These are phyloP conservation scores for Pyrrhosoma nymphula DNA, from an alignment of 2,888 invertebrate species.

Conservation along the genomic window DNA sequence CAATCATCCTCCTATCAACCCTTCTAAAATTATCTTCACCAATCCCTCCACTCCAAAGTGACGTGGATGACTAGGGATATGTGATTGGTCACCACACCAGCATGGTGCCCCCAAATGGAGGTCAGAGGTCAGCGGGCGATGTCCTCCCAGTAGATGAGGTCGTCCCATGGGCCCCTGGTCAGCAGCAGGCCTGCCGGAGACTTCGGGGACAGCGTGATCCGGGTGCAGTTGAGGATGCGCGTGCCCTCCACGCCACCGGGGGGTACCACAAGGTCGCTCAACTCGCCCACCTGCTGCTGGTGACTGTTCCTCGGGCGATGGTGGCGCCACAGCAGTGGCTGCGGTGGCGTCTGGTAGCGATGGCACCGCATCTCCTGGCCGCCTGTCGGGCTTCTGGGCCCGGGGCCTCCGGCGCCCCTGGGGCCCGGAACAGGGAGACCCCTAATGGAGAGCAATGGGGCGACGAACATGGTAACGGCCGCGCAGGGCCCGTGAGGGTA, in stretches of 20 bases:
- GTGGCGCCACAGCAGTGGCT: constrained; percentile 59
- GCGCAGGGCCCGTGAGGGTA: background rate
- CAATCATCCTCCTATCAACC: too few relatives aligned
- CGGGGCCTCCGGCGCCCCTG: background rate
- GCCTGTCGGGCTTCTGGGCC: background rate
- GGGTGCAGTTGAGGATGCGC: background rate
- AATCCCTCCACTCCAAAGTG: too few relatives aligned
- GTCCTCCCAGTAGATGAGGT: constrained; percentile 37
- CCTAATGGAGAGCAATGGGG: constrained; percentile 25
- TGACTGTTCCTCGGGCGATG: constrained; percentile 53
- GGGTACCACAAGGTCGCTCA: background rate
- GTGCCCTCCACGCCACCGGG: background rate
- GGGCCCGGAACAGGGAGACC: constrained; percentile 40
- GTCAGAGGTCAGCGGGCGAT: background rate
- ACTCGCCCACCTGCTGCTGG: constrained; percentile 42
- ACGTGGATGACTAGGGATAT: too few relatives aligned
- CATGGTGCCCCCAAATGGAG: too few relatives aligned
- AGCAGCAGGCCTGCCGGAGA: background rate
- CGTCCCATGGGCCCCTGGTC: constrained; percentile 27
- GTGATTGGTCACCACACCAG: too few relatives aligned
- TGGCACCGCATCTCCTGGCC: constrained; percentile 44
- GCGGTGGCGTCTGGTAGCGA: constrained; percentile 49
- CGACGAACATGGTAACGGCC: constrained; percentile 1
- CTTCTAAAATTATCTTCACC: too few relatives aligned
- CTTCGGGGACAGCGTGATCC: background rate